Conservation (phyloP, 1,140 invertebrate genomes). For the Eufriesea mexicana region DNA sequence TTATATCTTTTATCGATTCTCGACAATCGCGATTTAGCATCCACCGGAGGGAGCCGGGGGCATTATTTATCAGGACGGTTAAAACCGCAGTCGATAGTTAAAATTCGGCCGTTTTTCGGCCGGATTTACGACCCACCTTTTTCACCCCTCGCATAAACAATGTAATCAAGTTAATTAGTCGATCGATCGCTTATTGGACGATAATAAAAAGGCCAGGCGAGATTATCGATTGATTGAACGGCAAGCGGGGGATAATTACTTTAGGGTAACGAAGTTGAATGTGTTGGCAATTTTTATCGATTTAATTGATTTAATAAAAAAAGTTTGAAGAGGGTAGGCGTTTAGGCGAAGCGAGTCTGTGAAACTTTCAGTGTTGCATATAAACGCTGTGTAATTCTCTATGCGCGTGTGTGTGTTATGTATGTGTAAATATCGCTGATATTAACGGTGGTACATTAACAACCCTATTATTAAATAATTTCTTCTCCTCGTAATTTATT, state of each 20-base stretch:
- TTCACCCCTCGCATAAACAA: slow-evolving; percentile 10
- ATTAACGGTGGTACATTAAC: too few relatives aligned
- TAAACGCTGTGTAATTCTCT: too few relatives aligned
- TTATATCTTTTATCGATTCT: slow-evolving; percentile 32
- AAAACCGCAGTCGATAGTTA: slow-evolving; percentile 29
- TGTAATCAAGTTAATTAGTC: slow-evolving; percentile 37
- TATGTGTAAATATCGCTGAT: too few relatives aligned
- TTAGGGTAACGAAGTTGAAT: not conserved
- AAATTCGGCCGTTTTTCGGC: slow-evolving; percentile 28
- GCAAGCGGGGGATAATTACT: not conserved
- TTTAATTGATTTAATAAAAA: not conserved
- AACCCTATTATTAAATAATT: too few relatives aligned
- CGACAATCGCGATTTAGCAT: slow-evolving; percentile 13
- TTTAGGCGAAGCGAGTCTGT: not conserved
- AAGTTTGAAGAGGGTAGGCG: not conserved
- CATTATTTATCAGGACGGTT: slow-evolving; percentile 29
- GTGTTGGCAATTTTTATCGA: not conserved
- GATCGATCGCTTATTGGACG: slow-evolving; percentile 16
- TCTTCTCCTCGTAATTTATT: too few relatives aligned
- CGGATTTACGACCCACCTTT: slow-evolving; percentile 32
- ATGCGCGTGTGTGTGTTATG: too few relatives aligned
- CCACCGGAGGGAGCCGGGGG: not conserved
- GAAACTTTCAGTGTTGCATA: too few relatives aligned
- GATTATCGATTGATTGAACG: not conserved
- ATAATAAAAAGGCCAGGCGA: not conserved